Conservation (phyloP, 1,140 invertebrate species). For the Drosophila punjabiensis region DNA sequence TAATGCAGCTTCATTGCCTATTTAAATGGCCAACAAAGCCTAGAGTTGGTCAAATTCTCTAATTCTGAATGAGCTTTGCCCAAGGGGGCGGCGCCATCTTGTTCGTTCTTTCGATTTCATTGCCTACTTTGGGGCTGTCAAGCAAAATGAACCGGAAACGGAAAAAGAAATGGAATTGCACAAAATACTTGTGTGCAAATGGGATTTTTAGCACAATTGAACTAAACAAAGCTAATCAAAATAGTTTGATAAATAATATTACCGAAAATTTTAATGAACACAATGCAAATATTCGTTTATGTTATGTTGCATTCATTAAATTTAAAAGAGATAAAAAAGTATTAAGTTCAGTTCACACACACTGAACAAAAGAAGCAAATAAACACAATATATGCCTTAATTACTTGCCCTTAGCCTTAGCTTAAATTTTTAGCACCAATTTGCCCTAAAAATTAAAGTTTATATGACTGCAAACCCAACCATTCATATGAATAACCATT, state of each 20-base stretch:
- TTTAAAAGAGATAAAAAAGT: neutral
- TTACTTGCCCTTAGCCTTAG: neutral
- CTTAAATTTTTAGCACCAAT: neutral
- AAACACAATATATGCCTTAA: neutral
- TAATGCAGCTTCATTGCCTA: constrained; percentile 43
- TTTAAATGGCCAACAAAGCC: constrained; percentile 23
- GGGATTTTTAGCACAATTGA: neutral
- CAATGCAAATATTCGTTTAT: neutral
- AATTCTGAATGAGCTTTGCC: neutral
- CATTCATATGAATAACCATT: constrained; percentile 4
- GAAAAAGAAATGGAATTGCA: neutral
- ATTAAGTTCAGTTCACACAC: neutral
- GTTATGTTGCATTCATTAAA: neutral
- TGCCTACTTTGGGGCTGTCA: constrained; percentile 12
- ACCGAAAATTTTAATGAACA: neutral
- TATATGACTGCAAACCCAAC: neutral
- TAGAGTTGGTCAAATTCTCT: neutral
- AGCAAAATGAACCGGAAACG: constrained; percentile 30
- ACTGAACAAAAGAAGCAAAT: neutral
- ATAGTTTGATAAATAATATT: neutral
- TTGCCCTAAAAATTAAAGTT: neutral
- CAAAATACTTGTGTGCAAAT: neutral
- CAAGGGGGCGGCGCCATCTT: constrained; percentile 3
- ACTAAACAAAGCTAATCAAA: neutral
- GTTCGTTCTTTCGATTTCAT: neutral